Base-by-base conservation (phyloP, 30 jellyfish, hydroid and myxozoan species). In the Aurelia sp. region DNA sequence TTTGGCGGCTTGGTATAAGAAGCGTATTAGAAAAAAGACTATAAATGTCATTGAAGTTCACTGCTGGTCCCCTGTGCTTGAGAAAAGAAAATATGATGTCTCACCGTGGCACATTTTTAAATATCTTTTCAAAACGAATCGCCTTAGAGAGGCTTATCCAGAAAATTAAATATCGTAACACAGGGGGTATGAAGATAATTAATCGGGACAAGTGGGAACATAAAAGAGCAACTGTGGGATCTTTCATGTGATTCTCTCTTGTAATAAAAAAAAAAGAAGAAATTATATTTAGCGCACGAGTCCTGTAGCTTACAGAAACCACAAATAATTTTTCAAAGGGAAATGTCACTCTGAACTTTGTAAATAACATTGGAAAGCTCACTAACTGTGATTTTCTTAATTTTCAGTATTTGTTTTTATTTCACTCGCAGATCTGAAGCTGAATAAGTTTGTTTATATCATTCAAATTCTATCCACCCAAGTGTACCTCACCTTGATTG, bases 1-100 rank as follows among this genome's bases (percentile, higher is more conserved):
- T 77, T 77, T 77, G 88, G 63, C 57, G 88, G 88, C 48, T 62
- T 63, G 88, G 69, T 76, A 58, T 77, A 77, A 59, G 48, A 16
- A 15, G 76, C 59, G 88, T 51, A 62, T 77, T 6, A 15, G 40
- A 77, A 76, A 35, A 77, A 77, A 77, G 88, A 31, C 78, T 59
- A 62, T 77, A 60, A 62, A 77, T 8, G 30, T 50, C 78, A 58
- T 77, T 77, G 88, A 58, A 33, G 10, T 18, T 62, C 40, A 22
- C 88, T 20, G 88, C 59, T 60, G 44, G 88, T 63, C n/a, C 88
- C 44, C 78, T 20, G 66, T 21, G 88, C 78, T 60, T 77, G 10
- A 19, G 59, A 77, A 62, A 10, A 77, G 78, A 62, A 41, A 58
- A 69, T 3, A 65, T 77, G 68, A 77, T 38, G 88, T 77, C 88